Conservation (phyloP, 2,888 invertebrate species). For the Volucella zonaria region DNA sequence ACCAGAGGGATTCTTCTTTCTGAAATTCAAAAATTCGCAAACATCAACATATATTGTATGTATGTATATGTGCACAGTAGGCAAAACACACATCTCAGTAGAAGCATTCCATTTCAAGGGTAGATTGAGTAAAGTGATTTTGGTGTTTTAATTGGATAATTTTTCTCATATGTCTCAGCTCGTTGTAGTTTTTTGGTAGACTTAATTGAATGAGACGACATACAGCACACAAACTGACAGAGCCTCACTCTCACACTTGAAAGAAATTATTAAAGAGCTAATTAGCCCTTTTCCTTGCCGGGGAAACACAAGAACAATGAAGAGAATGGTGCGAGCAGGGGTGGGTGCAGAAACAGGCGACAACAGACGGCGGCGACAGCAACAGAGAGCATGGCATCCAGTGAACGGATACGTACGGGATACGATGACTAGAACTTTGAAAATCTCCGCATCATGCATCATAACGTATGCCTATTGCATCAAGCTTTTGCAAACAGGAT, state of each 20-base stretch:
- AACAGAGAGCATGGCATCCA: constrained; percentile 25
- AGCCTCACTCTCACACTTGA: constrained; percentile 33
- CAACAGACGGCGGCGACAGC: constrained; percentile 4
- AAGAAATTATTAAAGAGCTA: constrained; percentile 49
- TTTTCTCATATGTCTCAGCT: constrained; percentile 18
- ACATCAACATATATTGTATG: background rate
- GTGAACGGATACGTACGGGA: background rate
- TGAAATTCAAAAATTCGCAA: too few relatives aligned
- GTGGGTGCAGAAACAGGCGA: too few relatives aligned
- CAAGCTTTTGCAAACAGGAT: constrained; percentile 23
- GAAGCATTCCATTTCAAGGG: background rate
- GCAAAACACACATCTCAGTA: too few relatives aligned
- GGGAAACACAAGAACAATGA: constrained; percentile 14
- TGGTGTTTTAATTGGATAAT: constrained; percentile 54
- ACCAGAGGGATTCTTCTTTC: too few relatives aligned
- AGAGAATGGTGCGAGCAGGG: too few relatives aligned
- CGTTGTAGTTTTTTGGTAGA: constrained; percentile 7
- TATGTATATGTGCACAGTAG: background rate
- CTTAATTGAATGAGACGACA: constrained; percentile 50
- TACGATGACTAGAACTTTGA: constrained; percentile 10
- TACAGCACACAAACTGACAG: background rate
- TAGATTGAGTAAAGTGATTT: constrained; percentile 28
- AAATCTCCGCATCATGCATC: constrained; percentile 38
- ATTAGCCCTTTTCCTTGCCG: constrained; percentile 42
- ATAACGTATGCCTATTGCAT: constrained; percentile 23